phyloP scores from a whole-genome alignment of 2,797 vertebrate genomes.

The Anguilla marmorata region DNA sequence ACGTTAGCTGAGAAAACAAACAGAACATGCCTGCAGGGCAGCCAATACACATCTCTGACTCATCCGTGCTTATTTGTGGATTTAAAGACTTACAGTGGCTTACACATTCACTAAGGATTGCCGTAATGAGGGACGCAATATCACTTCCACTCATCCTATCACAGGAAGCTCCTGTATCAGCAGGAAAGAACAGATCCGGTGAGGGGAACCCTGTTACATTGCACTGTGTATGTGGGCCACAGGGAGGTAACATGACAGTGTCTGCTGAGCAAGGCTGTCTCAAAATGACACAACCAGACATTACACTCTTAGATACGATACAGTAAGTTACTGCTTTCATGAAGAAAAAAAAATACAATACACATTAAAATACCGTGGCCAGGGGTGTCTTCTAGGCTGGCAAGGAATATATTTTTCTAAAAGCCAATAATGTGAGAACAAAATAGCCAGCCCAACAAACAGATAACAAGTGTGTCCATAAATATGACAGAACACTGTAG shows the following conservation, averaged over 20 bases:
- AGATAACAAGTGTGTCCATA: neutral
- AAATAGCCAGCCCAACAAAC: neutral
- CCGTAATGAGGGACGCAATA: conserved; percentile 8
- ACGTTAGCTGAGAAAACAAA: neutral
- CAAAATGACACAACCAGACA: neutral
- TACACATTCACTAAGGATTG: conserved; percentile 3
- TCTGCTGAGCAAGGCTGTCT: neutral
- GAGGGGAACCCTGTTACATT: neutral
- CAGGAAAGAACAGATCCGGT: neutral
- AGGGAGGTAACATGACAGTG: neutral
- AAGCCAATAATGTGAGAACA: neutral
- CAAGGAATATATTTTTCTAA: neutral
- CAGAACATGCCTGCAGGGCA: conserved; percentile 55
- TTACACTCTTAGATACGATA: neutral
- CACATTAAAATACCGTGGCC: neutral
- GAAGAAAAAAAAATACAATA: neutral
- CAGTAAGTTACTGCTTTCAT: neutral
- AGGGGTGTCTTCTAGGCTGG: neutral
- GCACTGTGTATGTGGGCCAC: neutral
- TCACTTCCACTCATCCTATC: neutral
- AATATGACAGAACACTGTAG: neutral
- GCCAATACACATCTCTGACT: conserved; percentile 73
- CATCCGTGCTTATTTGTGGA: conserved; percentile 65
- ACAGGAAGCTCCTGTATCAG: neutral
- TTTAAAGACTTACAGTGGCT: conserved; percentile 56